These are phyloP conservation scores for Brachionichthys hirsutus DNA, from an alignment of 2,113 vertebrate species.

Conservation along the genomic window DNA sequence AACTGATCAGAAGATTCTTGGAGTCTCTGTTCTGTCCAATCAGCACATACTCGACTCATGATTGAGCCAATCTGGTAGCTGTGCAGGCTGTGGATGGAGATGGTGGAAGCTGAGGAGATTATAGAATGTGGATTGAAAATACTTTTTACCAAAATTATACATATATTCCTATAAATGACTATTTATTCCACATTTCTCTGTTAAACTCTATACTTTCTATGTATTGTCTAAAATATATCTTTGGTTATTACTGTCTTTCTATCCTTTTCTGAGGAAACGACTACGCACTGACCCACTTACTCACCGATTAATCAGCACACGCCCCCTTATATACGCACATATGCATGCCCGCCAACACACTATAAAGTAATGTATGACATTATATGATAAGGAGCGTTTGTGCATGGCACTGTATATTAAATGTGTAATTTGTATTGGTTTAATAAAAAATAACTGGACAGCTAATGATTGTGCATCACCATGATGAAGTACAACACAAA, in stretches of 20 bases:
- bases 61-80: conserved; percentile 47
- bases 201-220: not conserved
- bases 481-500: not conserved
- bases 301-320: conserved; percentile 48
- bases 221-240: not conserved
- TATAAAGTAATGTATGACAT: conserved; percentile 35
- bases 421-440: not conserved
- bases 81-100: conserved; percentile 9
- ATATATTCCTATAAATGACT: not conserved
- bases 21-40: conserved; percentile 55
- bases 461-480: not conserved
- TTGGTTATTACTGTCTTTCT: conserved; percentile 6
- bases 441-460: not conserved
- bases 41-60: conserved; percentile 28
- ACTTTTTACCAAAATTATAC: conserved; percentile 11
- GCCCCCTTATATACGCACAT: conserved; percentile 7
- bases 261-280: conserved; percentile 43
- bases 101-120: conserved; percentile 16
- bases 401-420: conserved; percentile 20
- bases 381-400: conserved; percentile 24
- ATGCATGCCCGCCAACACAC: conserved; percentile 1
- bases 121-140: not conserved
- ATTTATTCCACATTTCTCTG: not conserved
- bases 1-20: conserved; percentile 56
- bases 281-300: conserved; percentile 67